Percentiles rank a stretch among this genome's conserved stretches.
Evolutionary conservation across 1,140 invertebrate species (phyloP).

Genomic region (Galleria mellonella): DNA sequence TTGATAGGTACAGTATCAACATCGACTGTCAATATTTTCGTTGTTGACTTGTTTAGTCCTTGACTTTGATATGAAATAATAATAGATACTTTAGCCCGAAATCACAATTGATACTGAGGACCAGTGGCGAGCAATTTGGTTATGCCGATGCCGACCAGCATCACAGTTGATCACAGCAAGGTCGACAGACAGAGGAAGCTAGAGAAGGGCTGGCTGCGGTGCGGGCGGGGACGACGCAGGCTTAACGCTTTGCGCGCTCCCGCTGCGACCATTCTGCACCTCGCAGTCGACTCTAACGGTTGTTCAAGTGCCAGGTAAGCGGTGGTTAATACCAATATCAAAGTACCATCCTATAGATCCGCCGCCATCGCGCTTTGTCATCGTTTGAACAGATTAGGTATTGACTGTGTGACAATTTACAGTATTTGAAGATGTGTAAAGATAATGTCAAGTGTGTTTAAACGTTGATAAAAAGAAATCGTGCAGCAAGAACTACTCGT

Average conservation of each 20-base stretch:
- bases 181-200: conserved; percentile 48
- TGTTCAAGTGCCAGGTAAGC: conserved; percentile 70
- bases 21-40: not conserved
- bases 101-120: conserved; percentile 6
- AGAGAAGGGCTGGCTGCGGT: conserved; percentile 53
- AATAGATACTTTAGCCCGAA: conserved; percentile 3
- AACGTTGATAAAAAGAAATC: conserved; percentile 38
- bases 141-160: conserved; percentile 11
- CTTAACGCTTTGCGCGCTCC: conserved; percentile 63
- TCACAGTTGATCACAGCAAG: conserved; percentile 49
- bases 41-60: not conserved
- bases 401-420: conserved; percentile 47
- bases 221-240: conserved; percentile 45
- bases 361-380: conserved; percentile 22
- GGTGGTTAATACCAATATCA: conserved; percentile 42
- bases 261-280: conserved; percentile 68
- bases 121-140: conserved; percentile 20
- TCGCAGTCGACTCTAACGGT: conserved; percentile 71
- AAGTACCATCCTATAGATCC: conserved; percentile 29
- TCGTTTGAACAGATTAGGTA: conserved; percentile 26
- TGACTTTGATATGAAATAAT: too few species aligned
- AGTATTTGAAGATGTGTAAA: conserved; percentile 48
- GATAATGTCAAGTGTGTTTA: conserved; percentile 55
- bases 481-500: conserved; percentile 26
- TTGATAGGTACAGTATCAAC: too few species aligned